These are phyloP conservation scores for Chrysina gloriosa DNA, from an alignment of 2,888 invertebrate species.

Conservation along the genomic window DNA sequence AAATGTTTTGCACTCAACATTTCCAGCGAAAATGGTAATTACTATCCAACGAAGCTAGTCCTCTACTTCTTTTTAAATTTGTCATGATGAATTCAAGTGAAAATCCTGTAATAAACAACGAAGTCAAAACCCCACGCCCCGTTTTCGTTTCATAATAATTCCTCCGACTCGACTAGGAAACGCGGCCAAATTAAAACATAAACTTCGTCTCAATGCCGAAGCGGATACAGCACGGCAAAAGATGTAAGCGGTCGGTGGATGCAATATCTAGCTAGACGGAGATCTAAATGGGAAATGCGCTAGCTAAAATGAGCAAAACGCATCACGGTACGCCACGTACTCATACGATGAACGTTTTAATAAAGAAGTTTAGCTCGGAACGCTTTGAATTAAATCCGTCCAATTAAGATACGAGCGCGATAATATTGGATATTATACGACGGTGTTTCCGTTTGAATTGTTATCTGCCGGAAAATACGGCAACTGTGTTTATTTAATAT, in stretches of 20 bases:
- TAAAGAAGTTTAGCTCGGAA: slow-evolving; percentile 21
- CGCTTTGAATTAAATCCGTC: slow-evolving; percentile 2
- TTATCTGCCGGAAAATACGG: background rate
- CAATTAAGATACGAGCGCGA: background rate
- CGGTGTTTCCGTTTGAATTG: background rate
- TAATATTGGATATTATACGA: background rate
- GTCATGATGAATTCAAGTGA: no score
- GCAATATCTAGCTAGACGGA: slow-evolving; percentile 4
- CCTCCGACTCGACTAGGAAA: background rate
- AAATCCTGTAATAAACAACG: no score
- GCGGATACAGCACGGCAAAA: background rate
- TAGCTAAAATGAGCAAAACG: slow-evolving; percentile 12
- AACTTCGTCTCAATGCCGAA: background rate
- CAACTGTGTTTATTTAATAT: no score
- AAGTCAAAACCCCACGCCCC: background rate
- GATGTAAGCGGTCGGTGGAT: background rate
- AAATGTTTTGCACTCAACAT: background rate
- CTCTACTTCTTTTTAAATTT: no score
- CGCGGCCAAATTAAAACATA: slow-evolving; percentile 15
- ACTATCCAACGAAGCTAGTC: background rate
- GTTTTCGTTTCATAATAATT: background rate
- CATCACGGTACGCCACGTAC: background rate
- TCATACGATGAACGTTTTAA: background rate
- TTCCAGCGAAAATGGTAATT: background rate
- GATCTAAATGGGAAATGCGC: slow-evolving; percentile 14